phyloP scores from a whole-genome alignment of 2,113 vertebrate genomes.

The Tetraodon nigroviridis region DNA sequence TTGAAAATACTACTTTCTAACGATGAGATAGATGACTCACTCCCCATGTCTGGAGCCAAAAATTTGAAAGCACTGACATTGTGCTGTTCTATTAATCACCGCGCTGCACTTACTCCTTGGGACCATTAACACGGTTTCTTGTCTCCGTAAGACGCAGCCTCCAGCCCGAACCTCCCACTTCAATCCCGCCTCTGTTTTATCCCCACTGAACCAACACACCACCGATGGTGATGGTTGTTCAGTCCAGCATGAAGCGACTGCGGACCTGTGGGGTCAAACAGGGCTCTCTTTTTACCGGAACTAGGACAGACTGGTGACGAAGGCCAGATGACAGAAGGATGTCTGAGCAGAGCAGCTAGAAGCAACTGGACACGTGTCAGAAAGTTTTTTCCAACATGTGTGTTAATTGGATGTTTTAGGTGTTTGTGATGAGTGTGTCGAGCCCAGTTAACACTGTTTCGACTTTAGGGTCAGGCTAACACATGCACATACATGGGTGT shows the following conservation, averaged over 20 bases:
- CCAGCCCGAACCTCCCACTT: constrained; percentile 35
- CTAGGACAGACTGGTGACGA: background rate
- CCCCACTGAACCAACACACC: constrained; percentile 17
- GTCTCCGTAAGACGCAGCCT: constrained; percentile 42
- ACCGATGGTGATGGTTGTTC: constrained; percentile 50
- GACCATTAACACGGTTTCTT: constrained; percentile 23
- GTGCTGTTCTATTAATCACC: constrained; percentile 12
- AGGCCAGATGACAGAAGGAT: background rate
- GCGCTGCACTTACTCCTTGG: constrained; percentile 12
- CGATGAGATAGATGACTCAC: background rate
- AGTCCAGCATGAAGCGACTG: constrained; percentile 32
- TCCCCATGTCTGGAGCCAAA: background rate
- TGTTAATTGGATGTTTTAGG: too few species aligned
- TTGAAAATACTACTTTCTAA: background rate
- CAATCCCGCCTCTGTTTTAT: constrained; percentile 49
- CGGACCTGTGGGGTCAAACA: background rate
- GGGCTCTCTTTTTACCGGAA: constrained; percentile 7
- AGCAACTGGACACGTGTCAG: background rate
- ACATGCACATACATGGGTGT: constrained; percentile 14
- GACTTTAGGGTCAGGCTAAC: background rate
- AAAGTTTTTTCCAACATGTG: too few species aligned
- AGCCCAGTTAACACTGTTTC: too few species aligned
- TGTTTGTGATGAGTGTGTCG: too few species aligned
- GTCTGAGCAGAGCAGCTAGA: too few species aligned
- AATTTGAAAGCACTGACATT: background rate